Conservation (phyloP, 2,797 vertebrate species). For the Platyrinchus mystaceus region DNA sequence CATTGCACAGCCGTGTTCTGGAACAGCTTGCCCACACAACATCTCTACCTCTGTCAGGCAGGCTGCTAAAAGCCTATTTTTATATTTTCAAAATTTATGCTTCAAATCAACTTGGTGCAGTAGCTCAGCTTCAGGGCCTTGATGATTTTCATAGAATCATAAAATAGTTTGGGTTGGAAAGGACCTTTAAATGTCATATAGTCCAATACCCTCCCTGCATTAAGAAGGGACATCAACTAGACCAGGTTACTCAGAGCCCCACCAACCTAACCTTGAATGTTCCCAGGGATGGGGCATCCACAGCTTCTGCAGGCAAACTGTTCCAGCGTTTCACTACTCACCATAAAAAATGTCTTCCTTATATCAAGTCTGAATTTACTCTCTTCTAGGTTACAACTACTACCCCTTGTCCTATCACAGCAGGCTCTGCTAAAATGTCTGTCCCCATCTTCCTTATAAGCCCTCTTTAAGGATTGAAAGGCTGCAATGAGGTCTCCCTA, state of each 20-base stretch:
- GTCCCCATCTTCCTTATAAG: not conserved
- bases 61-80: conserved; percentile 60
- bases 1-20: conserved; percentile 27
- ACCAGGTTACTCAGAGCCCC: not conserved
- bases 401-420: not conserved
- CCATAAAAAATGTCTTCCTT: not conserved
- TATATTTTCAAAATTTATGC: conserved; percentile 47
- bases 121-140: conserved; percentile 13
- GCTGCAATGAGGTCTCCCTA: not conserved
- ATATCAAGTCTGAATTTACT: not conserved
- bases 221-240: not conserved
- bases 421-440: not conserved
- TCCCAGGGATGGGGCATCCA: not conserved
- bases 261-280: not conserved
- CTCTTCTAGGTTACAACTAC: not conserved
- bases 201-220: not conserved
- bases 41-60: conserved; percentile 54
- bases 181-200: not conserved
- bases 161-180: not conserved
- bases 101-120: conserved; percentile 37
- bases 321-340: not conserved
- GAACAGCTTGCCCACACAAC: conserved; percentile 59
- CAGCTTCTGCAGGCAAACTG: not conserved
- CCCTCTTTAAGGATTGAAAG: not conserved
- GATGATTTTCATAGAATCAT: not conserved